These are phyloP conservation scores for Oncorhynchus gorbuscha DNA, from an alignment of 2,113 vertebrate genomes.

Conservation along the genomic window DNA sequence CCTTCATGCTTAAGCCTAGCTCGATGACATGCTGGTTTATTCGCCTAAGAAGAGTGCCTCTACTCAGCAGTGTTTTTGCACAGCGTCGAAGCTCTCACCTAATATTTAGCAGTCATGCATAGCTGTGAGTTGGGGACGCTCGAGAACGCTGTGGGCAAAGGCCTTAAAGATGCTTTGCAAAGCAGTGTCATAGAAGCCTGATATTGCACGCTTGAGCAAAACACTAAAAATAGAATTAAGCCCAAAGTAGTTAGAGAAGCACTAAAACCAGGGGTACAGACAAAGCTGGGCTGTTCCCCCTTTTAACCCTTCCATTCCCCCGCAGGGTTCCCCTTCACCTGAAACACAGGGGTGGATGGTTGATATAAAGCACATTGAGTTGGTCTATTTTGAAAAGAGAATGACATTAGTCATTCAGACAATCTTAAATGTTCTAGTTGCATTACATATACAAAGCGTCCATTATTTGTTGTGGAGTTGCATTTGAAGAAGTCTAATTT, in stretches of 20 bases:
- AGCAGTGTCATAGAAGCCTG: constrained; percentile 6
- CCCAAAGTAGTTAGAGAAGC: constrained; percentile 14
- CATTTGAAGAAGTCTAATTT: too few species aligned
- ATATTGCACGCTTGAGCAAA: constrained; percentile 29
- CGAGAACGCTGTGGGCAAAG: constrained; percentile 22
- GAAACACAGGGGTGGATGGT: neutral
- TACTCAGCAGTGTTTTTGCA: neutral
- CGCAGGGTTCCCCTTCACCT: neutral
- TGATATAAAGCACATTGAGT: neutral
- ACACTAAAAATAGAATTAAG: constrained; percentile 23
- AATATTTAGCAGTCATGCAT: neutral
- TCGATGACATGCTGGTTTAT: neutral
- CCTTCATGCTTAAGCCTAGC: neutral
- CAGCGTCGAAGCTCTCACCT: neutral
- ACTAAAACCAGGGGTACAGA: neutral
- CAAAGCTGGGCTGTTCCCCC: neutral
- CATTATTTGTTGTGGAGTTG: too few species aligned
- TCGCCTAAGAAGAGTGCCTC: neutral
- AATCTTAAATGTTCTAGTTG: too few species aligned
- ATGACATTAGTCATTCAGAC: too few species aligned
- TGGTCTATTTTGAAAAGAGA: too few species aligned
- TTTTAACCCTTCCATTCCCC: neutral
- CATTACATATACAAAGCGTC: too few species aligned
- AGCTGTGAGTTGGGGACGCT: neutral
- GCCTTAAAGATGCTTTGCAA: constrained; percentile 7